Evolutionary conservation across 2,113 vertebrate species (phyloP), one percentile per base, ranked within the genome.

Genomic region (Prinia subflava): DNA sequence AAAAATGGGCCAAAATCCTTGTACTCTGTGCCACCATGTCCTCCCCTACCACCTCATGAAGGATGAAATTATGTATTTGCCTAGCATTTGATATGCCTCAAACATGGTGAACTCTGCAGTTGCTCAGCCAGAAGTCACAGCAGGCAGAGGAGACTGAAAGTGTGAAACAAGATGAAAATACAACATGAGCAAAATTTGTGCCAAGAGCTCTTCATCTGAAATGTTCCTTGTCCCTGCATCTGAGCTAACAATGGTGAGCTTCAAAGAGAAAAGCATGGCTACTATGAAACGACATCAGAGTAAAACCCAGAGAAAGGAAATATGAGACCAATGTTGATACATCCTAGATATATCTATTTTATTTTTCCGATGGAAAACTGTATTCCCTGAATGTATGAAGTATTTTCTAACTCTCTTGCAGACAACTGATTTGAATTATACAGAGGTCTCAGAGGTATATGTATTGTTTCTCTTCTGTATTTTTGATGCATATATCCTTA

Each of bases 401-500:
- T 59, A 64, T 41, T 83, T 92, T 73, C 78, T 73, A 87, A 92
- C 69, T 92, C 69, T 70, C 67, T 52, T 83, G 44, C 57, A 88
- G 78, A 85, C 31, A 94, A 77, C 80, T 47, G 69, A 64, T 71
- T 87, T 88, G 81, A 88, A 96, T 88, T 93, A 75, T 60, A 74
- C 23, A 39, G 39, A 73, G 60, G 68, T 79, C 90, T 89, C 91
- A 39, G 22, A 55, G 65, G 92, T 78, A 80, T 56, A 64, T 16
- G 30, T 49, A 90, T 86, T 91, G 53, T 89, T 95, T 90, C 53
- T 88, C 60, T 83, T 92, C 71, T 88, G 63, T 83, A 75, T 92
- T 94, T 96, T 91, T 89, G 46, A 96, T 92, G 78, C 91, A 93
- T 95, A 79, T 91, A 70, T 78, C 69, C 68, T 96, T 82, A 81